Evolutionary conservation across 1,140 invertebrate species (phyloP).

Genomic region (Apis laboriosa): DNA sequence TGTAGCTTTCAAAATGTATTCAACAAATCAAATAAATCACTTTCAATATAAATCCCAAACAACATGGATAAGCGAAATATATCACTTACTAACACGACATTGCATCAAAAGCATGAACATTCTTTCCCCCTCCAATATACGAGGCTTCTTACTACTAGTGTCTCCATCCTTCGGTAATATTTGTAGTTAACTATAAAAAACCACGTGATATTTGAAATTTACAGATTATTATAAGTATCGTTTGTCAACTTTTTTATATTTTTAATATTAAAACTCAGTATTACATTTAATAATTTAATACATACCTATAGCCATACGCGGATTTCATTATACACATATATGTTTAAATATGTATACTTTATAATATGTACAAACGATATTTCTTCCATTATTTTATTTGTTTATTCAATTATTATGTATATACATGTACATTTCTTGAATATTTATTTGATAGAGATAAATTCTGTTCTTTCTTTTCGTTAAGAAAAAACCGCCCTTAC

Average conservation of each 20-base stretch:
- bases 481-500: not conserved
- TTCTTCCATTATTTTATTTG: not conserved
- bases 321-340: not conserved
- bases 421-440: constrained; percentile 3
- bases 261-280: constrained; percentile 4
- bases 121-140: constrained; percentile 32
- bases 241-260: not conserved
- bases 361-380: not conserved
- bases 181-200: not conserved
- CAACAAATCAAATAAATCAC: not conserved
- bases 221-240: constrained; percentile 4
- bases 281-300: not conserved
- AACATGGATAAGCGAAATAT: constrained; percentile 16
- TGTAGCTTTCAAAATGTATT: not conserved
- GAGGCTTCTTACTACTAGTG: constrained; percentile 33
- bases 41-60: constrained; percentile 7
- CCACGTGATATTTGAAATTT: constrained; percentile 14
- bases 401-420: not conserved
- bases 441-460: not conserved
- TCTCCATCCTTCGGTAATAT: constrained; percentile 42
- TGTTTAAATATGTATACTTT: not conserved
- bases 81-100: constrained; percentile 38
- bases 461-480: no score
- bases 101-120: constrained; percentile 39
- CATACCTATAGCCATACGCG: not conserved